Evolutionary conservation across 2,888 invertebrate genomes (phyloP), one percentile per base, ranked within the genome.

Genomic region (Anthoptus insignis): DNA sequence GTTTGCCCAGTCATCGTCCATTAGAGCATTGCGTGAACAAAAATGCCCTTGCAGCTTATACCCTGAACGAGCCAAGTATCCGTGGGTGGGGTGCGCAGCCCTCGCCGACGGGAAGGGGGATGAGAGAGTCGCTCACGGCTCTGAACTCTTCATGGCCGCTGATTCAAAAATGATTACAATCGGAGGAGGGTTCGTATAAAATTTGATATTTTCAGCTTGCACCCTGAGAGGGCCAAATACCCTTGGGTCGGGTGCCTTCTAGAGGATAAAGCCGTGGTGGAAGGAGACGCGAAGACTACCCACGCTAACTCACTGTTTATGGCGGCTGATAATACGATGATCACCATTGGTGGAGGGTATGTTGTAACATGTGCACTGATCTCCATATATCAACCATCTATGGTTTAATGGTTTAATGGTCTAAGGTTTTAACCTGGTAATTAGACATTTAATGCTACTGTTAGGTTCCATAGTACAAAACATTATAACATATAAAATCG

Each of bases 321-420:
- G 98, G 98, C 98, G 22, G 99, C 98, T 11, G 98, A 98, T 91
- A 95, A 96, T 60, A 97, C 96, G 78, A 98, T 98, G 97, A 96
- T 99, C 73, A 98, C 98, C 59, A 96, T 99, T 75, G 99, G 99
- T 71, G 99, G 99, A 91, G 99, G 99, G 98, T 99, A 94, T 94
- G 96, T 94, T 8, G 4, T n/a, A n/a, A n/a, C n/a, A n/a, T n/a
- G n/a, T n/a, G n/a, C n/a, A n/a, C n/a, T n/a, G n/a, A n/a, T n/a
- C n/a, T n/a, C n/a, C n/a, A n/a, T n/a, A n/a, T n/a, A n/a, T n/a
- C n/a, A n/a, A n/a, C n/a, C n/a, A n/a, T n/a, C n/a, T n/a, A n/a
- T n/a, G n/a, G n/a, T n/a, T n/a, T n/a, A n/a, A n/a, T n/a, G n/a
- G n/a, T n/a, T n/a, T n/a, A n/a, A n/a, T n/a, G n/a, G n/a, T n/a